Evolutionary conservation across 2,888 invertebrate genomes (phyloP).

Genomic region (Coelopa pilipes): DNA sequence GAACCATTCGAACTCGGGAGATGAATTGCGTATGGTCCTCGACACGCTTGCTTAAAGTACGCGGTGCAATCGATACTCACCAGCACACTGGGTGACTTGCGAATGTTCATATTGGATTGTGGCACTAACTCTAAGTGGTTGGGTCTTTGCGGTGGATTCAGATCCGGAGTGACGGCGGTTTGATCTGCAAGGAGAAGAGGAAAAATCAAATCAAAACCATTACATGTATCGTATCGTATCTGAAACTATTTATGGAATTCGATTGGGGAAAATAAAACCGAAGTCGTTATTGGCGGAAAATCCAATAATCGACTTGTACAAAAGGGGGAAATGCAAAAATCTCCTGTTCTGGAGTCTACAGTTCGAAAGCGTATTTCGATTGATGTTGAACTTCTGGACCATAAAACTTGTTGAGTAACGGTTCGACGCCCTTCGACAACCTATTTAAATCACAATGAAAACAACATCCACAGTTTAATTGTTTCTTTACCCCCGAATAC

Average conservation of each 20-base stretch:
- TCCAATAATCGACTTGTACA: neutral
- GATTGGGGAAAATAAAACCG: no score
- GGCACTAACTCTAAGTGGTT: slow-evolving; percentile 66
- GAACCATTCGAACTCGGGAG: no score
- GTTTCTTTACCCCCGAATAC: no score
- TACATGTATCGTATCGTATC: neutral
- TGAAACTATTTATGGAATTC: neutral
- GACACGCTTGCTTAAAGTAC: neutral
- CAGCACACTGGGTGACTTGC: slow-evolving; percentile 58
- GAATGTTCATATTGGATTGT: slow-evolving; percentile 58
- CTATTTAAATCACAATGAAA: no score
- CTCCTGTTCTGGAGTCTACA: no score
- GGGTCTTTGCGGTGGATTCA: slow-evolving; percentile 64
- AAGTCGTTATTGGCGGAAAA: neutral
- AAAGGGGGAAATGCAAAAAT: no score
- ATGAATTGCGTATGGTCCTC: no score
- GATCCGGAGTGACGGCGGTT: slow-evolving; percentile 49
- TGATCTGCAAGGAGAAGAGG: slow-evolving; percentile 35
- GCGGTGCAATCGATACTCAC: slow-evolving; percentile 48
- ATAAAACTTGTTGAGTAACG: slow-evolving; percentile 13
- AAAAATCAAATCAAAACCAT: neutral
- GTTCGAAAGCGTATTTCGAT: neutral
- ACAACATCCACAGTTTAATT: no score
- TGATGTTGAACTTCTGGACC: slow-evolving; percentile 2
- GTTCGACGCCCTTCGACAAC: neutral